Conservation (phyloP, 92 coral and sea anemone genomes). For the Epizoanthus illoricatus region DNA sequence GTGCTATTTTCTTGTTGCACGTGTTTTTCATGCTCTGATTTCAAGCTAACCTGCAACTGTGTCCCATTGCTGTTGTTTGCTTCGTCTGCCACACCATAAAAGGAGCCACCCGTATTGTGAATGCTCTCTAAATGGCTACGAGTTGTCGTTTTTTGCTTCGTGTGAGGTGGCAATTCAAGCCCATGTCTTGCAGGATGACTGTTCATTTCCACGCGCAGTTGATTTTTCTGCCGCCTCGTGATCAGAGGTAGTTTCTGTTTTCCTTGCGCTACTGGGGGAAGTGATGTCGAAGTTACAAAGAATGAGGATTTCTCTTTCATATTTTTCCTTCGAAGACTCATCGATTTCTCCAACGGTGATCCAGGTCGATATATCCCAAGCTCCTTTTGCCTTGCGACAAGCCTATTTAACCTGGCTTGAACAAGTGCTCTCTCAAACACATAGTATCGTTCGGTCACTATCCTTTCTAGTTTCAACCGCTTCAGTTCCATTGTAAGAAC, state of each 20-base stretch:
- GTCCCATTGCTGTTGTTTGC: background rate
- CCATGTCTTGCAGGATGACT: background rate
- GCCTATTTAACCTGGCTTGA: conserved; percentile 53
- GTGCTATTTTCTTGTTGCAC: background rate
- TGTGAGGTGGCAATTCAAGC: background rate
- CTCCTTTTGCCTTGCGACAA: conserved; percentile 71
- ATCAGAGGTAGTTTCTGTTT: background rate
- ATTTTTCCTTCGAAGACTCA: conserved; percentile 11
- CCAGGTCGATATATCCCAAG: conserved; percentile 73
- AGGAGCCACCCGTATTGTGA: background rate
- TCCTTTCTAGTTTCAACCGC: conserved; percentile 72
- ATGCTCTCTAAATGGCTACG: background rate
- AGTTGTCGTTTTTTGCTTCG: background rate
- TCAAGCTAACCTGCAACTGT: background rate
- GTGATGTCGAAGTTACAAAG: conserved; percentile 3
- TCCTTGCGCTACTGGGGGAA: background rate
- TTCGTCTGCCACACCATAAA: background rate
- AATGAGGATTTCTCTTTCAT: background rate
- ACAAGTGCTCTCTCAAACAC: conserved; percentile 75
- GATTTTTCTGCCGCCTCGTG: background rate
- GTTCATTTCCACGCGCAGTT: background rate
- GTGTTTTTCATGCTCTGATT: background rate
- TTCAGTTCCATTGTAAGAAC: conserved; percentile 77
- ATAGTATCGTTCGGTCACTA: conserved; percentile 73
- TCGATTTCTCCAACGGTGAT: conserved; percentile 13